Percentiles rank a stretch among this genome's conserved stretches.
phyloP scores from a whole-genome alignment of 2,797 vertebrate genomes.

The Tiaroga cobitis region DNA sequence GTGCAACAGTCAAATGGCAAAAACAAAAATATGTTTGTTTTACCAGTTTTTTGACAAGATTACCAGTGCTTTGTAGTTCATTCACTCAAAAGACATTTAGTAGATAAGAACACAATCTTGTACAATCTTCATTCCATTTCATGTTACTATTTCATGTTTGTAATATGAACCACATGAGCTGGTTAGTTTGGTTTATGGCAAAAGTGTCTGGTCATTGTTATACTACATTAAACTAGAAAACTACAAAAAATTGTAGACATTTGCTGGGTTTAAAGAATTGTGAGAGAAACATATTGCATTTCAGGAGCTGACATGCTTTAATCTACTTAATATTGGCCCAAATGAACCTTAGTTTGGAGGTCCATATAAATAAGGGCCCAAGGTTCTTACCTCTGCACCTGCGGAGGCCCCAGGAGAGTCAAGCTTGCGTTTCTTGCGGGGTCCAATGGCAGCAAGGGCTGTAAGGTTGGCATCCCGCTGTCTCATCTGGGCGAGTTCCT shows the following conservation, averaged over 20 bases:
- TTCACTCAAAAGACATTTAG: not conserved
- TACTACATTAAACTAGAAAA: not conserved
- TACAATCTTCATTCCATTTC: not conserved
- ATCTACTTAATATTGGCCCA: not conserved
- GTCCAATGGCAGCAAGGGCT: conserved; percentile 92
- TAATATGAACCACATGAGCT: not conserved
- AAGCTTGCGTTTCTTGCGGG: conserved; percentile 91
- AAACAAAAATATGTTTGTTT: not conserved
- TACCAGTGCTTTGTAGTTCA: not conserved
- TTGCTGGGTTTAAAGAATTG: not conserved
- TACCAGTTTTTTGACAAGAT: not conserved
- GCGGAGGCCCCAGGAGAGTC: conserved; percentile 85
- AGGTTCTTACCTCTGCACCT: conserved; percentile 82
- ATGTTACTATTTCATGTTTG: conserved; percentile 6
- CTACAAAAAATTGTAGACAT: not conserved
- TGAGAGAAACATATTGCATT: not conserved
- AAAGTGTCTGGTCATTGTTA: not conserved
- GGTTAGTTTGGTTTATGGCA: not conserved
- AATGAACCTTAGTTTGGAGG: conserved; percentile 1
- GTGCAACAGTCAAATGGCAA: not conserved
- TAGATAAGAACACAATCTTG: not conserved
- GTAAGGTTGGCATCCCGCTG: conserved; percentile 95
- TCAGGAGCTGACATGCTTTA: not conserved
- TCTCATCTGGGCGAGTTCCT: conserved; percentile 93
- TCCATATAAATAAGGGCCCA: not conserved